These are phyloP conservation scores for Steinernema carpocapsae DNA, from an alignment of 2,888 invertebrate species.

Conservation along the genomic window DNA sequence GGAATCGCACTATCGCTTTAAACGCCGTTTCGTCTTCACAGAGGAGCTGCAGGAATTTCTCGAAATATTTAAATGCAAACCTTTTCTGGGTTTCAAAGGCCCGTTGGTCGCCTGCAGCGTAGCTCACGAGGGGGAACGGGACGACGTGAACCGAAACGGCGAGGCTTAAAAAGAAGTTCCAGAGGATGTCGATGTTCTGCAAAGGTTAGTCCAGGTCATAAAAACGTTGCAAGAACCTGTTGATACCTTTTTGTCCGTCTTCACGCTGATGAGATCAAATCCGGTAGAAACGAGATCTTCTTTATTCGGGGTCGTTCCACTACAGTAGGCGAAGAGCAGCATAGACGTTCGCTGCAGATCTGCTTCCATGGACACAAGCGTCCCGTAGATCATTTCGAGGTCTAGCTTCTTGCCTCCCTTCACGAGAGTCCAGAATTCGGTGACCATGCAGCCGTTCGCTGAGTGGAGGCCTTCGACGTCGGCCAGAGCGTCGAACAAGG, in stretches of 20 bases:
- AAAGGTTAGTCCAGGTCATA: not conserved
- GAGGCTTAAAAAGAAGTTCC: constrained; percentile 4
- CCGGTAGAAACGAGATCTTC: not conserved
- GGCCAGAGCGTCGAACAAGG: not conserved
- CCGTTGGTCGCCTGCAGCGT: not conserved
- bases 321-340: constrained; percentile 6
- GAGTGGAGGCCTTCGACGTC: not conserved
- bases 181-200: not conserved
- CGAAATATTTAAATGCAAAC: constrained; percentile 10
- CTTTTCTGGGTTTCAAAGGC: not conserved
- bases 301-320: constrained; percentile 3
- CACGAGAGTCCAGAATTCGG: constrained; percentile 17
- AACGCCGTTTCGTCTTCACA: not conserved
- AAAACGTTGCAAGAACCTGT: too few relatives aligned
- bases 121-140: not conserved
- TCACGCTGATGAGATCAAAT: constrained; percentile 20
- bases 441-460: constrained; percentile 5
- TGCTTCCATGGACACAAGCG: not conserved
- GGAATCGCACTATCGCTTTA: not conserved
- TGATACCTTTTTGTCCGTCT: not conserved
- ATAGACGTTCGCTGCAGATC: not conserved
- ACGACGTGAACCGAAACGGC: not conserved
- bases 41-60: not conserved
- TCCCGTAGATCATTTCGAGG: not conserved
- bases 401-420: constrained; percentile 1